Conservation (phyloP, 2,797 vertebrate species). For the Antennarius maculatus region DNA sequence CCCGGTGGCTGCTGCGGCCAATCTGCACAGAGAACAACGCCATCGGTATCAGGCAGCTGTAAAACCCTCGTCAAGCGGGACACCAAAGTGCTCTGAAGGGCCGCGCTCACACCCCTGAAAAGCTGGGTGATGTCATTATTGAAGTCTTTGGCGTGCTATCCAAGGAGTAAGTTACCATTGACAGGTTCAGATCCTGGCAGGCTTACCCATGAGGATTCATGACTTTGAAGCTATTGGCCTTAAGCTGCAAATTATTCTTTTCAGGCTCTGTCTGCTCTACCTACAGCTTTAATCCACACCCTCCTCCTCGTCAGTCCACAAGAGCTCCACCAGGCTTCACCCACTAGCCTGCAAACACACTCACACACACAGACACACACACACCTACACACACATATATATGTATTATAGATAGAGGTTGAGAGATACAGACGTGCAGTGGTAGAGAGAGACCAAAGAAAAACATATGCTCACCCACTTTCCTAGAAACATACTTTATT, state of each 20-base stretch:
- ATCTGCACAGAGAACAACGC: constrained; percentile 66
- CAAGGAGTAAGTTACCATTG: constrained; percentile 92
- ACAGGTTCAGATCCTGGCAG: constrained; percentile 91
- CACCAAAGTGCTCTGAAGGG: constrained; percentile 90
- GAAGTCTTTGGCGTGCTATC: constrained; percentile 89
- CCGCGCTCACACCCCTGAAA: constrained; percentile 81
- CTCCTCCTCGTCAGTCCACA: constrained; percentile 55
- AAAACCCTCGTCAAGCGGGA: constrained; percentile 86
- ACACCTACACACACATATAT: constrained; percentile 5
- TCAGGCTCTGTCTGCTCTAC: constrained; percentile 81
- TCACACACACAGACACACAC: background rate
- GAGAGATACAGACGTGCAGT: constrained; percentile 18
- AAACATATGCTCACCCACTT: constrained; percentile 47
- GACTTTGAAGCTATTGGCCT: constrained; percentile 98
- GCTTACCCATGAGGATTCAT: constrained; percentile 91
- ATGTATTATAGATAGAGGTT: constrained; percentile 8
- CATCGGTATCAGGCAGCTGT: constrained; percentile 85
- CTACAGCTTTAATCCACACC: constrained; percentile 71
- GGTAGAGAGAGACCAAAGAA: constrained; percentile 25
- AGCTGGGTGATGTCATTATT: constrained; percentile 95
- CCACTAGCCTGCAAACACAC: constrained; percentile 30
- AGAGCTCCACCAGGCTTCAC: constrained; percentile 57
- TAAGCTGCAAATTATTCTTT: constrained; percentile 96
- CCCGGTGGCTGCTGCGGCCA: constrained; percentile 76
- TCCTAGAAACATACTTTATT: constrained; percentile 59